Base-by-base conservation (phyloP, 2,888 invertebrate genomes). In the Ctena decussata region DNA sequence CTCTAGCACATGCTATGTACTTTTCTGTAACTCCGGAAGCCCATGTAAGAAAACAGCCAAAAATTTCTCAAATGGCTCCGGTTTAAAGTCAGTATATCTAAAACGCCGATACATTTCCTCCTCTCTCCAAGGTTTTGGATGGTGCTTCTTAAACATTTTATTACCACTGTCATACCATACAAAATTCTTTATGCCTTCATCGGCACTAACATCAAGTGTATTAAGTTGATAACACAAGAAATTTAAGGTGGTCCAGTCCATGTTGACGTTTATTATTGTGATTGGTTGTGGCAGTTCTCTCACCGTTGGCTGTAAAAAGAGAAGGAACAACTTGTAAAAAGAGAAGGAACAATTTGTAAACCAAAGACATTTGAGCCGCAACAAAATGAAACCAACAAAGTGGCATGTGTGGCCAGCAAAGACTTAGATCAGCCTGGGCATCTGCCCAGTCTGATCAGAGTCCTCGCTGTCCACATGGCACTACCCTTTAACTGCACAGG, bases 151-250 rank as follows among this genome's bases (percentile, higher is more conserved):
- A 84, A 91, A 95, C 74, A 95, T 76, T 5, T 86, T 73, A 75
- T 94, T 92, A 53, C 90, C 91, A 11, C 84, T 86, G 79, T 95
- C 94, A 30, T 94, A 97, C 97, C 98, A 99, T 97, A 98, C 98
- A 89, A 97, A 96, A 96, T 99, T 99, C 94, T 97, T 98, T 0
- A 96, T 95, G 32, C 95, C 95, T 37, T 97, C 97, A 46, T 97
- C 97, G 57, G 78, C 87, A 21, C 92, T 94, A 0, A 97, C 96
- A 89, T 96, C 96, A 95, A 96, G 90, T 1, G 98, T 95, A 95
- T 98, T 97, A 21, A 99, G 96, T 96, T 99, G 98, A 82, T 98
- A 97, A 27, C 98, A 97, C 5, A 97, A 97, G 94, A 98, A 98
- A 94, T 98, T 97, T 94, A 98, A 98, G 57, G 96, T 96, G 90